Percentiles rank a stretch among this genome's conserved stretches.
phyloP scores from a whole-genome alignment of 2,888 invertebrate species.

The Graphium colonna region DNA sequence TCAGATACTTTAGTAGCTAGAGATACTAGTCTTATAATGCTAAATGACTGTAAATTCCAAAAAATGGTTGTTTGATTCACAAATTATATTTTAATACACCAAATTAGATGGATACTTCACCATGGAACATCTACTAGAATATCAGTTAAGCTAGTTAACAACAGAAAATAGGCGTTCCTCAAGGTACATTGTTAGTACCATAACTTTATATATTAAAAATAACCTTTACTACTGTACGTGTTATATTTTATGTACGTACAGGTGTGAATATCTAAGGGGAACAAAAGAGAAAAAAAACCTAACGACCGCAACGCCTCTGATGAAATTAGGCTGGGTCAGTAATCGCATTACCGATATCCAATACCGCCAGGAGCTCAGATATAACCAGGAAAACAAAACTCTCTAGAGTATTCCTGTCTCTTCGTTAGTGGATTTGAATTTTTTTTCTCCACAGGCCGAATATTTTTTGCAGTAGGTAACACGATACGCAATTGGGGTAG shows the following conservation, averaged over 20 bases:
- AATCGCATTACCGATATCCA: conserved; percentile 77
- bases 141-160: no score
- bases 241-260: conserved; percentile 41
- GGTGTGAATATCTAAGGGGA: conserved; percentile 52
- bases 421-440: conserved; percentile 76
- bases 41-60: no score
- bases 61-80: no score
- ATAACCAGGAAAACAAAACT: conserved; percentile 66
- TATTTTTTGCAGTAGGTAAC: conserved; percentile 64
- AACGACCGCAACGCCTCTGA: conserved; percentile 57
- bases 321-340: conserved; percentile 76
- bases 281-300: conserved; percentile 52
- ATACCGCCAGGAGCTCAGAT: conserved; percentile 65
- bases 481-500: conserved; percentile 56
- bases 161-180: no score
- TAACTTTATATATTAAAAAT: background rate
- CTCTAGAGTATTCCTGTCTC: conserved; percentile 66
- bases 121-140: no score
- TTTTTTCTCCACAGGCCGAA: conserved; percentile 36
- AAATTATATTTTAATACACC: no score
- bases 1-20: no score
- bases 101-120: no score
- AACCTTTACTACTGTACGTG: background rate
- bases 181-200: no score
- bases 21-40: no score